Evolutionary conservation across 2,888 invertebrate genomes (phyloP).

Genomic region (Cheilosia vulpina): DNA sequence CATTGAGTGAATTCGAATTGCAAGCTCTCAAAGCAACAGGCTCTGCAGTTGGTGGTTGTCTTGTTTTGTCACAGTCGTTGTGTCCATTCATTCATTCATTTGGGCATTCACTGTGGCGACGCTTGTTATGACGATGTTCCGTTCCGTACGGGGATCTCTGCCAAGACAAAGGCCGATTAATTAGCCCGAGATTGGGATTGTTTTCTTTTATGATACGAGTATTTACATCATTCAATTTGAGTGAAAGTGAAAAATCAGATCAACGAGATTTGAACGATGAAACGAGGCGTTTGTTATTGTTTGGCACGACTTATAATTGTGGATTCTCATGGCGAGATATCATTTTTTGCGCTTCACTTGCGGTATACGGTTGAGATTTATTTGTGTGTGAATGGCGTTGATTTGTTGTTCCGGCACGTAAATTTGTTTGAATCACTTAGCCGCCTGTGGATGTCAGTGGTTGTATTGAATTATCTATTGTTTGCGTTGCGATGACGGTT

Average conservation of each 20-base stretch:
- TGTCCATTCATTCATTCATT: conserved; percentile 65
- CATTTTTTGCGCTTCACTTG: background rate
- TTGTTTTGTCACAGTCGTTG: background rate
- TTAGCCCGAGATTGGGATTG: conserved; percentile 58
- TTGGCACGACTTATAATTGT: conserved; percentile 11
- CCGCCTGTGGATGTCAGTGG: background rate
- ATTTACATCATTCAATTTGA: conserved; percentile 55
- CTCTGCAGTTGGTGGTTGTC: background rate
- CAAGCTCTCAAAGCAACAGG: conserved; percentile 25
- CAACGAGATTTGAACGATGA: conserved; percentile 28
- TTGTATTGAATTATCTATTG: background rate
- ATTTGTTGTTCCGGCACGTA: conserved; percentile 57
- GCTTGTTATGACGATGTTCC: conserved; percentile 22
- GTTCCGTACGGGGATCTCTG: conserved; percentile 63
- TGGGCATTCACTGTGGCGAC: conserved; percentile 39
- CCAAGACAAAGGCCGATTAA: conserved; percentile 62
- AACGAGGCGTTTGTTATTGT: conserved; percentile 47
- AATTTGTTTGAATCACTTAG: conserved; percentile 13
- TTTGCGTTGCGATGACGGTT: background rate
- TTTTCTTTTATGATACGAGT: conserved; percentile 36
- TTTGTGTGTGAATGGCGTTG: conserved; percentile 13
- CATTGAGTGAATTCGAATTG: conserved; percentile 51
- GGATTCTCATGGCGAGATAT: conserved; percentile 57
- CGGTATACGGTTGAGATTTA: conserved; percentile 6
- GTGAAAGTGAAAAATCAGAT: conserved; percentile 70